phyloP scores from a whole-genome alignment of 2,888 invertebrate species.

The Branchipolynoe longqiensis region DNA sequence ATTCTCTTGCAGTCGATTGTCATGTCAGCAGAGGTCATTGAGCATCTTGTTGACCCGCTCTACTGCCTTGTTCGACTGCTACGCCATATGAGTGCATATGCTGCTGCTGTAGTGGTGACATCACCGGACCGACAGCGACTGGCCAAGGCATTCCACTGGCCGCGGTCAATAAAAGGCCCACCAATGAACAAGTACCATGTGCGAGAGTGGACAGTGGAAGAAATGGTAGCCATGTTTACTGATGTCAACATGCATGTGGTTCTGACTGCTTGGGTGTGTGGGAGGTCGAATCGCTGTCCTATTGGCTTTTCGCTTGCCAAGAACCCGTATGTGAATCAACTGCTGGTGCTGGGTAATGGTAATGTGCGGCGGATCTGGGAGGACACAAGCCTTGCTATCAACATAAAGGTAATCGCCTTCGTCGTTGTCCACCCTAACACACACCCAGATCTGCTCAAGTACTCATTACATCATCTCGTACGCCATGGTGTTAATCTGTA shows the following conservation, averaged over 20 bases:
- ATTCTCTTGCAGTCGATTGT: constrained; percentile 35
- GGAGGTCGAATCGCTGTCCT: background rate
- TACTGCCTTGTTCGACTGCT: constrained; percentile 34
- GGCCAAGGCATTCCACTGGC: constrained; percentile 39
- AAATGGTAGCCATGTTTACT: background rate
- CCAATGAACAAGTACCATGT: constrained; percentile 33
- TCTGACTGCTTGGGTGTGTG: constrained; percentile 1
- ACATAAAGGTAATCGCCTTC: constrained; percentile 23
- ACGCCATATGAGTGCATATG: constrained; percentile 2
- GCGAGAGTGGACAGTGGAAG: constrained; percentile 41
- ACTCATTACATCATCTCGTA: background rate
- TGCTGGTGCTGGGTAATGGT: constrained; percentile 27
- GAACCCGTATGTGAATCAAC: background rate
- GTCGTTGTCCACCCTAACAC: constrained; percentile 33
- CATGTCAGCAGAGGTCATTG: constrained; percentile 28
- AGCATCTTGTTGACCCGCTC: constrained; percentile 38
- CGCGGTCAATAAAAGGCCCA: background rate
- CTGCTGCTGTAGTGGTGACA: constrained; percentile 35
- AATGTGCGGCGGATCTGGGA: constrained; percentile 22
- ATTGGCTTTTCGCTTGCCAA: background rate
- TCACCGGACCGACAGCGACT: constrained; percentile 37
- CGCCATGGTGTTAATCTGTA: background rate
- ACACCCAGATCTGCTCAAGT: background rate
- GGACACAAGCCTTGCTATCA: background rate
- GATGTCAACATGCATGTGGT: constrained; percentile 39